Conservation (phyloP, 2,113 vertebrate genomes). For the Cisticola juncidis region DNA sequence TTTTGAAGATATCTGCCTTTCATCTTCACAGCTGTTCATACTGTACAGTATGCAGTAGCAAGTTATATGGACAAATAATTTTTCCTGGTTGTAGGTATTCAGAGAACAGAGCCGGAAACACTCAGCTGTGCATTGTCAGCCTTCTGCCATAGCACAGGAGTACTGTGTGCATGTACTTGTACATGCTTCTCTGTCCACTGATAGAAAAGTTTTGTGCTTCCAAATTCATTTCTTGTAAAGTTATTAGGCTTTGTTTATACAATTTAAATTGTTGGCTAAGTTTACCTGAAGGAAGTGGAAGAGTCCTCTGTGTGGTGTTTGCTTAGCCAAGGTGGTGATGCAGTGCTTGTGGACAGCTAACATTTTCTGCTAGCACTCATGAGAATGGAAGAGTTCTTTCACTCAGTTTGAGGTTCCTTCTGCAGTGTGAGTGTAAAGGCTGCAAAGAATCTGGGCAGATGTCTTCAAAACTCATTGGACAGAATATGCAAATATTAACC, state of each 20-base stretch:
- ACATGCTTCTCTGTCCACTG: neutral
- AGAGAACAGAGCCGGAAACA: neutral
- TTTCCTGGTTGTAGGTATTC: neutral
- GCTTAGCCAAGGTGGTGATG: neutral
- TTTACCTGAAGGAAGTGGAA: neutral
- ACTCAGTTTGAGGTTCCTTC: neutral
- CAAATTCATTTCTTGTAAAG: neutral
- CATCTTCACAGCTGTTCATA: neutral
- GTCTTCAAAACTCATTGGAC: constrained; percentile 16
- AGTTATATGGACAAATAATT: neutral
- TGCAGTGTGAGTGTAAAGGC: neutral
- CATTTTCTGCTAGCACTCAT: neutral
- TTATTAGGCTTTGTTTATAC: neutral
- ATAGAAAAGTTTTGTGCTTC: neutral
- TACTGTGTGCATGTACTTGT: neutral
- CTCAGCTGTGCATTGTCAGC: neutral
- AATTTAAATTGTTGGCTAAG: neutral
- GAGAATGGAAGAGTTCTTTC: neutral
- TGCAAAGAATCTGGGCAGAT: neutral
- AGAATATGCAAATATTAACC: constrained; percentile 51
- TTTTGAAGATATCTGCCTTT: neutral
- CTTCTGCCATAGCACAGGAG: neutral
- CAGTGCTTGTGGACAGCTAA: neutral
- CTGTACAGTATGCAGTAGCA: neutral
- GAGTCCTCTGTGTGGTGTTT: neutral